A percentile compares a stretch with the other conserved stretches of the same genome.
Evolutionary conservation across 2,888 invertebrate species (phyloP).

Genomic region (Brachypterus glaber): DNA sequence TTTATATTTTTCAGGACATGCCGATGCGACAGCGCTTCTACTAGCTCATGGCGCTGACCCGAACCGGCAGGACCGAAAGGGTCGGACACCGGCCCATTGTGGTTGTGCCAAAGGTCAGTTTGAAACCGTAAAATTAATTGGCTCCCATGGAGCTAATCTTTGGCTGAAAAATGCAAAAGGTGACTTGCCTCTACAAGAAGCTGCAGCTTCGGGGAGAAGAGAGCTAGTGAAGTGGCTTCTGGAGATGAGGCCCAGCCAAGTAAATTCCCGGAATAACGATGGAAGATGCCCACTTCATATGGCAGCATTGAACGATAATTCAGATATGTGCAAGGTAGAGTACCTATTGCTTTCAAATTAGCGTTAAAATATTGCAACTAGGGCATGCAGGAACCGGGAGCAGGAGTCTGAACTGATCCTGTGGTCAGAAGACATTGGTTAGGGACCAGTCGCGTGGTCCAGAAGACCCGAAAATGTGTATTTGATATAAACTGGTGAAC

Average conservation of each 20-base stretch:
- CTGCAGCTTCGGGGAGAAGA: conserved; percentile 82
- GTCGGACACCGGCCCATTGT: conserved; percentile 87
- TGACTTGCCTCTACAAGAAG: conserved; percentile 92
- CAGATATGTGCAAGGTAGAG: conserved; percentile 82
- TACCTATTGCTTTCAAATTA: too few species aligned
- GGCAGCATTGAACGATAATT: conserved; percentile 86
- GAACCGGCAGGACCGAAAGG: conserved; percentile 86
- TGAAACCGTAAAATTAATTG: conserved; percentile 56
- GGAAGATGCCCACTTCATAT: conserved; percentile 90
- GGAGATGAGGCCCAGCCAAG: conserved; percentile 69
- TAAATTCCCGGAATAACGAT: conserved; percentile 84
- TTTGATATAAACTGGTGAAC: too few species aligned
- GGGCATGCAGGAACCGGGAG: too few species aligned
- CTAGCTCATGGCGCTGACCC: conserved; percentile 85
- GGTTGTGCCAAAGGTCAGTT: conserved; percentile 92
- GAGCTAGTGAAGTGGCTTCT: conserved; percentile 85
- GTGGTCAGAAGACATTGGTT: too few species aligned
- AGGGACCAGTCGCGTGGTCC: too few species aligned
- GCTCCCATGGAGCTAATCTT: conserved; percentile 71
- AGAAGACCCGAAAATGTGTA: too few species aligned
- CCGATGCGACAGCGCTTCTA: conserved; percentile 82
- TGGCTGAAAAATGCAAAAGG: conserved; percentile 90
- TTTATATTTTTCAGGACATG: conserved; percentile 62
- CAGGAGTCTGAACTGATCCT: too few species aligned
- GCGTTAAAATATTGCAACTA: too few species aligned